phyloP scores from a whole-genome alignment of 1,140 invertebrate species.

The Drosophila ercepeae region DNA sequence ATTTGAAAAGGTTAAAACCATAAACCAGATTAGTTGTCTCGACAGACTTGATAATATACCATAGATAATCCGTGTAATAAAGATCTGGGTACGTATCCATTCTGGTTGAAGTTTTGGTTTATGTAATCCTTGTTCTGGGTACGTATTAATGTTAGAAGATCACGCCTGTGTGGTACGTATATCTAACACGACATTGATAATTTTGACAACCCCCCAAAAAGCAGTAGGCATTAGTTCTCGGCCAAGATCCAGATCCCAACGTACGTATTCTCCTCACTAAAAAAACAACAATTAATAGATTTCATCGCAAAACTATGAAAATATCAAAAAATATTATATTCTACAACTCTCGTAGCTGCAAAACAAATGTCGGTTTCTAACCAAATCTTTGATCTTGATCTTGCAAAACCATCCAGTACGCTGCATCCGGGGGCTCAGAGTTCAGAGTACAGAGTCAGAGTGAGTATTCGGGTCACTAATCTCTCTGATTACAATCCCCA shows the following conservation, averaged over 20 bases:
- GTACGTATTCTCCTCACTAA: constrained; percentile 56
- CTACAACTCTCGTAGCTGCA: constrained; percentile 41
- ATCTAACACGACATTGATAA: constrained; percentile 34
- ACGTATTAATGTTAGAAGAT: constrained; percentile 59
- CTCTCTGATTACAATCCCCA: constrained; percentile 26
- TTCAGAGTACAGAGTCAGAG: constrained; percentile 42
- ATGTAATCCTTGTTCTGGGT: constrained; percentile 54
- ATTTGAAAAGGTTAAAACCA: constrained; percentile 37
- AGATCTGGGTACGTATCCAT: constrained; percentile 62
- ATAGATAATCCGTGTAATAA: constrained; percentile 33
- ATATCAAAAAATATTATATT: too few species aligned
- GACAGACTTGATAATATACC: constrained; percentile 24
- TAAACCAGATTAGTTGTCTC: constrained; percentile 41
- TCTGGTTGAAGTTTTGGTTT: constrained; percentile 23
- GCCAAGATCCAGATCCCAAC: constrained; percentile 58
- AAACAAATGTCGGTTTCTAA: constrained; percentile 1
- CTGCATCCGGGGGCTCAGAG: constrained; percentile 14
- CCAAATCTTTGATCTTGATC: constrained; percentile 24
- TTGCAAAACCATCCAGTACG: constrained; percentile 20
- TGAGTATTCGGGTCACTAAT: constrained; percentile 65
- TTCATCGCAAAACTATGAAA: constrained; percentile 27
- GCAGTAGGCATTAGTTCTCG: constrained; percentile 42
- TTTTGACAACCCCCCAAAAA: constrained; percentile 4
- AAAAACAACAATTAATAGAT: constrained; percentile 14
- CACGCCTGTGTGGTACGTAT: constrained; percentile 60